Evolutionary conservation across 1,140 invertebrate species (phyloP).

Genomic region (Temnothorax longispinosus): DNA sequence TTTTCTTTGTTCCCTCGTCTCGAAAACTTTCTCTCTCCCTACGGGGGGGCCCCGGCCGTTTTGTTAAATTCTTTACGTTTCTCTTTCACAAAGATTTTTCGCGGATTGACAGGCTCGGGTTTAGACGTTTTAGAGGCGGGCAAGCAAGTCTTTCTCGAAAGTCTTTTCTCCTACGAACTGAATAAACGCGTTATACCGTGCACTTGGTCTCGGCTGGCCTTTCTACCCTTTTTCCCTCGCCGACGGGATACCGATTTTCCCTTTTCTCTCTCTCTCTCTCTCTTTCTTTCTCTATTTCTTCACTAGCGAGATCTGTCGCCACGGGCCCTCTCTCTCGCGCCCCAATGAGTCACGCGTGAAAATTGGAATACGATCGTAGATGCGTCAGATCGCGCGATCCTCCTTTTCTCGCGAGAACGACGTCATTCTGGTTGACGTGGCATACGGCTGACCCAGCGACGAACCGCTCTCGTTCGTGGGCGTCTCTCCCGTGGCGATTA

Average conservation of each 20-base stretch:
- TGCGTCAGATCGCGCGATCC: slow-evolving; percentile 64
- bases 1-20: not conserved
- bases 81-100: not conserved
- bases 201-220: slow-evolving; percentile 23
- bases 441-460: slow-evolving; percentile 63
- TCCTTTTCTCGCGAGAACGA: slow-evolving; percentile 61
- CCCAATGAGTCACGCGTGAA: slow-evolving; percentile 46
- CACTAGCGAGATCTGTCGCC: slow-evolving; percentile 35
- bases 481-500: slow-evolving; percentile 38
- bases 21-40: not conserved
- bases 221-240: not conserved
- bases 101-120: not conserved
- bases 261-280: not conserved
- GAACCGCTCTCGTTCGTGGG: slow-evolving; percentile 42
- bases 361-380: slow-evolving; percentile 37
- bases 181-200: slow-evolving; percentile 7
- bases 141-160: not conserved
- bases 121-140: not conserved
- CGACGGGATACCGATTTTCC: not conserved
- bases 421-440: slow-evolving; percentile 72
- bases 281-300: not conserved
- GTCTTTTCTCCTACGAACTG: slow-evolving; percentile 22
- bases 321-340: slow-evolving; percentile 9
- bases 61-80: not conserved
- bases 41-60: not conserved